A percentile compares a stretch with the other conserved stretches of the same genome.
These are phyloP conservation scores for Drosophila azteca DNA, from an alignment of 1,140 invertebrate genomes.

Conservation along the genomic window DNA sequence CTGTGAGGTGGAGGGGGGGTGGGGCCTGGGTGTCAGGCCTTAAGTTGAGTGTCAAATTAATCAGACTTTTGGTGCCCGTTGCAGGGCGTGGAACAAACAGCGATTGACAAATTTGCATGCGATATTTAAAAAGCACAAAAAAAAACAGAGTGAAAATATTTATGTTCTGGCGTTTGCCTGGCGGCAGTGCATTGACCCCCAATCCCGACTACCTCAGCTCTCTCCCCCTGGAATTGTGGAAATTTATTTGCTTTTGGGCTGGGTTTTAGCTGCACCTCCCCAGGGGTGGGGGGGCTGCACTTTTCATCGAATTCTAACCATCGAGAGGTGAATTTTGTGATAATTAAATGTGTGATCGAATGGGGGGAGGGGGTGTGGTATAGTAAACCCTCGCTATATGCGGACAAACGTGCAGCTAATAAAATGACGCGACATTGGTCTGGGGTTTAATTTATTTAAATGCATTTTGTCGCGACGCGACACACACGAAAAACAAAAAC, in stretches of 20 bases:
- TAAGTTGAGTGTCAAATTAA: conserved; percentile 78
- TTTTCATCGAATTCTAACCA: neutral
- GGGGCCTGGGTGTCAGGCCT: conserved; percentile 50
- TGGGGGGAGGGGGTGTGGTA: conserved; percentile 4
- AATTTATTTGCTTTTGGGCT: conserved; percentile 23
- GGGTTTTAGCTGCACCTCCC: neutral
- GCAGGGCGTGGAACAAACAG: conserved; percentile 38
- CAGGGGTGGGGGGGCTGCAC: too few species aligned
- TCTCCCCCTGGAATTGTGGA: too few species aligned
- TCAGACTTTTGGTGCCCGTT: conserved; percentile 70
- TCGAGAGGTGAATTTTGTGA: conserved; percentile 32
- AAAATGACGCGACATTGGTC: conserved; percentile 81
- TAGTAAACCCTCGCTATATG: conserved; percentile 37
- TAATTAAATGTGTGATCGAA: conserved; percentile 49
- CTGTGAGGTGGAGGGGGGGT: too few species aligned
- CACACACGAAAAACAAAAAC: conserved; percentile 29
- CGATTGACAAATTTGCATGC: conserved; percentile 72
- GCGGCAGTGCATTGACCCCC: conserved; percentile 66
- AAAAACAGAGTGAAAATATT: conserved; percentile 47
- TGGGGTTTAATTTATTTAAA: conserved; percentile 83
- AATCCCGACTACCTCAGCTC: conserved; percentile 28
- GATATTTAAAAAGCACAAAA: conserved; percentile 27
- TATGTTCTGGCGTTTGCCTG: conserved; percentile 49
- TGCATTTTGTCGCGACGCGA: conserved; percentile 81
- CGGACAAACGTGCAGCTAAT: conserved; percentile 60